Conservation (phyloP, 2,113 vertebrate genomes). For the Beaufortia kweichowensis region DNA sequence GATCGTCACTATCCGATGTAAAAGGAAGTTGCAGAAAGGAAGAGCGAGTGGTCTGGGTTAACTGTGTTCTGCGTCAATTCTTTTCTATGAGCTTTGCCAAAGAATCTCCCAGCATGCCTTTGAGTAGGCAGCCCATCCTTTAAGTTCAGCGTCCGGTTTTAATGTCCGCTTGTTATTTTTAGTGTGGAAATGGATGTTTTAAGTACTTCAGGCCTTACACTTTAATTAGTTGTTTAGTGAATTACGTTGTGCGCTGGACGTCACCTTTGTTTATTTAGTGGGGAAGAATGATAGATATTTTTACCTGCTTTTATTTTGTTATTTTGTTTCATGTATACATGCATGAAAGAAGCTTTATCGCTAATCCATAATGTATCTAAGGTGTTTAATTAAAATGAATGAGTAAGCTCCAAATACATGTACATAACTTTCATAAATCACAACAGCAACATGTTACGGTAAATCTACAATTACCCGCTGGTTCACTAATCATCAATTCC, state of each 20-base stretch:
- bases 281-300: not conserved
- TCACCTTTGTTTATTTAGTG: not conserved
- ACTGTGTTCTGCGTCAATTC: not conserved
- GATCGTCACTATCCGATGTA: slow-evolving; percentile 24
- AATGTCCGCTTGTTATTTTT: slow-evolving; percentile 2
- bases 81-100: slow-evolving; percentile 18
- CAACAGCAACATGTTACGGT: not conserved
- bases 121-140: slow-evolving; percentile 12
- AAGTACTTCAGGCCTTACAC: not conserved
- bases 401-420: not conserved
- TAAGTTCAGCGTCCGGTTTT: slow-evolving; percentile 26
- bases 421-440: slow-evolving; percentile 10
- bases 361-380: not conserved
- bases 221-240: slow-evolving; percentile 11
- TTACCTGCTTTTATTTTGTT: not conserved
- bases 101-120: slow-evolving; percentile 21
- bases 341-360: not conserved
- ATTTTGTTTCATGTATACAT: not conserved
- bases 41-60: slow-evolving; percentile 30
- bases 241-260: slow-evolving; percentile 16
- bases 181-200: slow-evolving; percentile 1
- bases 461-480: slow-evolving; percentile 8
- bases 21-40: slow-evolving; percentile 48
- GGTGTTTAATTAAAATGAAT: not conserved
- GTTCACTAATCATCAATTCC: not conserved